phyloP scores from a whole-genome alignment of 30 jellyfish, hydroid and myxozoan genomes.

The Aurelia sp. region DNA sequence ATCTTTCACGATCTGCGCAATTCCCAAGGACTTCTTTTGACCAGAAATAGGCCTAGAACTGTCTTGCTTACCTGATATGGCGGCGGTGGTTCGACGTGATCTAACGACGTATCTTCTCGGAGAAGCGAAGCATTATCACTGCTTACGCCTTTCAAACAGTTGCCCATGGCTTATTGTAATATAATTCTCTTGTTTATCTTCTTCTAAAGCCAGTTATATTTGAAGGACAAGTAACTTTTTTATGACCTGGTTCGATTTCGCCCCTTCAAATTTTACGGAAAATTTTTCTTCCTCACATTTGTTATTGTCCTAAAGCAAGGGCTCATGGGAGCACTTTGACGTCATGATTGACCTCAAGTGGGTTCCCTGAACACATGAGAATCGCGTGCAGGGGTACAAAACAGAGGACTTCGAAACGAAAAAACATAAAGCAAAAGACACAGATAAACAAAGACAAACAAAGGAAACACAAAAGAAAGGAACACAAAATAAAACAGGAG shows the following conservation, averaged over 20 bases:
- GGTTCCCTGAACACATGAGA: constrained; percentile 42
- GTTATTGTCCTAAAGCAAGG: constrained; percentile 11
- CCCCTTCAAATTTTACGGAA: too few relatives aligned
- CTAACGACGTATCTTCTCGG: constrained; percentile 73
- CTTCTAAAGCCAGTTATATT: too few relatives aligned
- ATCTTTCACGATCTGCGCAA: background rate
- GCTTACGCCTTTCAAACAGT: constrained; percentile 71
- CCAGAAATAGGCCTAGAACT: background rate
- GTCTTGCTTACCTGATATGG: constrained; percentile 70
- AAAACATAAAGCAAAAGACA: too few relatives aligned
- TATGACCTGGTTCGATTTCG: too few relatives aligned
- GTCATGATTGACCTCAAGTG: constrained; percentile 28
- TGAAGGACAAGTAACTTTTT: too few relatives aligned
- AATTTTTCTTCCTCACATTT: background rate
- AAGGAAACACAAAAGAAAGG: too few relatives aligned
- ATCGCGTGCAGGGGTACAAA: constrained; percentile 17
- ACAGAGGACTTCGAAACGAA: background rate
- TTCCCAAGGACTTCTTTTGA: background rate
- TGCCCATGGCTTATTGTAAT: constrained; percentile 40
- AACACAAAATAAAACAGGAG: too few relatives aligned
- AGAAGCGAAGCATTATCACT: constrained; percentile 71
- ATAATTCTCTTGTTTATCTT: too few relatives aligned
- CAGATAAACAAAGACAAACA: too few relatives aligned
- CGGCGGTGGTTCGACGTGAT: constrained; percentile 89
- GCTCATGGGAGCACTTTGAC: constrained; percentile 25